A percentile compares a stretch with the other conserved stretches of the same genome.
These are phyloP conservation scores for Glyptemys insculpta DNA, from an alignment of 2,797 vertebrate species.

Conservation along the genomic window DNA sequence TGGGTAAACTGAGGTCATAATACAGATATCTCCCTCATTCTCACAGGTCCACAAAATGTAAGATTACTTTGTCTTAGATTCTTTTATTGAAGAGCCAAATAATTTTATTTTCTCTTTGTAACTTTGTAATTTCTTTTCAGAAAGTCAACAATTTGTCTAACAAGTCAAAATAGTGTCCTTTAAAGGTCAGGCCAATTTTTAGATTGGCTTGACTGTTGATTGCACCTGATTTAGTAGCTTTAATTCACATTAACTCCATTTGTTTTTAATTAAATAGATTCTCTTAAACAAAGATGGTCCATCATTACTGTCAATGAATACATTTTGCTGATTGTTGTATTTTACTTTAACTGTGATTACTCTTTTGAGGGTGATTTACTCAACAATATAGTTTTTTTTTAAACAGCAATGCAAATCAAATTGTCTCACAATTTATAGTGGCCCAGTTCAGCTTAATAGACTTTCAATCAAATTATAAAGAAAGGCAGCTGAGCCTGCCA, in stretches of 20 bases:
- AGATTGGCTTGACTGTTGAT: conserved; percentile 56
- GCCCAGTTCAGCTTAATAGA: not conserved
- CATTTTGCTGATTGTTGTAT: conserved; percentile 27
- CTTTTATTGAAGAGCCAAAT: not conserved
- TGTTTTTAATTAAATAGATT: conserved; percentile 63
- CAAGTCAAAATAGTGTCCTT: not conserved
- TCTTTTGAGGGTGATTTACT: not conserved
- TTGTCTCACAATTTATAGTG: not conserved
- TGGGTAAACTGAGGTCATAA: conserved; percentile 2
- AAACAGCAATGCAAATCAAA: conserved; percentile 3
- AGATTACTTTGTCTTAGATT: not conserved
- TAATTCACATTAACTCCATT: conserved; percentile 59
- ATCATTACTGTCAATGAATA: conserved; percentile 38
- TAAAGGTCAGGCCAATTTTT: conserved; percentile 48
- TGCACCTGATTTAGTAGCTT: conserved; percentile 35
- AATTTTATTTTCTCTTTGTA: not conserved
- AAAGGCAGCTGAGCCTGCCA: not conserved
- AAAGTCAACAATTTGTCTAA: conserved; percentile 39
- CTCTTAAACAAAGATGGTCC: conserved; percentile 24
- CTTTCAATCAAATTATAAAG: not conserved
- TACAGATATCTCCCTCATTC: not conserved
- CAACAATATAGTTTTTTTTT: conserved; percentile 2
- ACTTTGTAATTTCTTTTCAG: conserved; percentile 17
- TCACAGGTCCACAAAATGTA: not conserved
- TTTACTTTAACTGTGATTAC: conserved; percentile 15